Evolutionary conservation across 2,888 invertebrate species (phyloP), one percentile per base, ranked within the genome.

Genomic region (Synanthedon myopaeformis): DNA sequence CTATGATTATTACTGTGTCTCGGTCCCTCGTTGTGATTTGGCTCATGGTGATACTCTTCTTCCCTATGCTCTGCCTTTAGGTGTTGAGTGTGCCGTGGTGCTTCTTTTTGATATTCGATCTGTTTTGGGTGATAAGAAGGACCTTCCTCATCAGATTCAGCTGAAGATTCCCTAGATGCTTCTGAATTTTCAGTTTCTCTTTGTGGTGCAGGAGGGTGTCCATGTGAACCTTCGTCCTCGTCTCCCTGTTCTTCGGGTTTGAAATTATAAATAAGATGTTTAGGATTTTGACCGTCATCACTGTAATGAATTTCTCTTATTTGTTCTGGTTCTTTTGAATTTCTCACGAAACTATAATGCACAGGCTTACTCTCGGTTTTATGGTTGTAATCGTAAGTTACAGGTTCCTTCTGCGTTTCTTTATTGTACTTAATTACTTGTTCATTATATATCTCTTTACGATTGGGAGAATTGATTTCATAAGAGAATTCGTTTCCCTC

Each of bases 371-470:
- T 61, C 23, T 64, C 55, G 14, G 66, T 63, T 56, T 81, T 70
- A 51, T 75, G 72, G 58, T 77, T 74, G 60, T 85, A 84, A 55
- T 65, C 71, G 52, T 74, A 71, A 54, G 67, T 67, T 4, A 79
- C 73, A 10, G 84, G 84, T 54, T 82, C 76, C 1, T 74, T 69
- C 52, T 76, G 66, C 1, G 78, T 80, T 61, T 82, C 70, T 60
- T 80, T 85, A 52, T 84, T 81, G 56, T 83, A 86, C 48, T 72
- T 80, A 13, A 83, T 62, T 51, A 75, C 72, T 64, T 86, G 72
- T 67, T 84, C 79, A 56, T 79, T 79, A 51, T 72, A 72, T 4
- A 79, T 79, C 65, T 86, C 85, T 51, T 80, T 82, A 54, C 81
- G 75, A 54, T 77, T 82, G 5, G 86, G 86, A 1, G 76, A 68